phyloP scores from a whole-genome alignment of 2,113 vertebrate genomes.

The Psittacula cyanocephala region DNA sequence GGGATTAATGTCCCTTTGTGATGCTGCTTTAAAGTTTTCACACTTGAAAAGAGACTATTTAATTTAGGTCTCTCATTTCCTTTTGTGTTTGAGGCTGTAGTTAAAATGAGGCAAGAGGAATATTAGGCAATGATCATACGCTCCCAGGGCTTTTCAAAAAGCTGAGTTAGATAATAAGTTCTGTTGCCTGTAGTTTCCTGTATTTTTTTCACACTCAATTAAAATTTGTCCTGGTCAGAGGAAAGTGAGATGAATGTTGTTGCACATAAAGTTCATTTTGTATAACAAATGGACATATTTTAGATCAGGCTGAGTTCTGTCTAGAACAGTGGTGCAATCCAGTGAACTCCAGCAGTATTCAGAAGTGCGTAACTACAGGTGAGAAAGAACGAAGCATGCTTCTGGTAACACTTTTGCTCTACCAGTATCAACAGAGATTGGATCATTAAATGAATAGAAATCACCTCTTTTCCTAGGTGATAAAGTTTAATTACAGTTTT shows the following conservation, averaged over 20 bases:
- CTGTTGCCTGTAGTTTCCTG: neutral
- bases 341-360: neutral
- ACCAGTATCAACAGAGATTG: neutral
- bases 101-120: slow-evolving; percentile 40
- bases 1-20: slow-evolving; percentile 28
- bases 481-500: neutral
- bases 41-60: neutral
- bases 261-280: neutral
- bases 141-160: slow-evolving; percentile 16
- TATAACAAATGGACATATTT: neutral
- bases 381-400: neutral
- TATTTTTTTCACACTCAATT: neutral
- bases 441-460: neutral
- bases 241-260: neutral
- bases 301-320: neutral
- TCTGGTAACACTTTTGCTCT: neutral
- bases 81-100: slow-evolving; percentile 18
- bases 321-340: neutral
- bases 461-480: neutral
- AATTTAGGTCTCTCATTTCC: slow-evolving; percentile 26
- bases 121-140: neutral
- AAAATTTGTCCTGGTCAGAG: neutral
- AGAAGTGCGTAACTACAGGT: neutral
- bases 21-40: slow-evolving; percentile 6
- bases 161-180: neutral